Evolutionary conservation across 2,113 vertebrate genomes (phyloP), one percentile per base, ranked within the genome.

Genomic region (Aegithalos caudatus): DNA sequence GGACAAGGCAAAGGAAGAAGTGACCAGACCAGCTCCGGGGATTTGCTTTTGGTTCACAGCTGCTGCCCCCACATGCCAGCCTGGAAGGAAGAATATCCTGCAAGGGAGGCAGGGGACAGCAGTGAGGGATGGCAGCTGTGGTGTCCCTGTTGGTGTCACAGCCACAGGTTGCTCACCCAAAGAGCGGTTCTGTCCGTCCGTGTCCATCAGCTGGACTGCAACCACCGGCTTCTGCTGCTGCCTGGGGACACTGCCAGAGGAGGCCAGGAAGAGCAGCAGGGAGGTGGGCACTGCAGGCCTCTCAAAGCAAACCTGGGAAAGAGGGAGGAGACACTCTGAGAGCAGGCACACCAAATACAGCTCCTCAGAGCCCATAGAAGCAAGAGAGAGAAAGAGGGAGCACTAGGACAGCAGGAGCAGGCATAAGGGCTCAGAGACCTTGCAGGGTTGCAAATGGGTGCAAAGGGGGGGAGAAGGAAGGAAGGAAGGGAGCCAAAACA

Each of bases 221-320:
- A 98, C 98, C 18, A 97, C 98, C 1, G 98, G 95, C 60, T 72
- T 98, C 92, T 61, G 98, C 76, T 97, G 97, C 50, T 98, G 97
- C 28, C 96, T 96, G 38, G 97, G 97, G 87, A 89, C 77, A 2
- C 94, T 93, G 11, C 99, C 99, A 14, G 99, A 98, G 58, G 98
- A 98, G 4, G 98, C 98, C 96, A 99, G 94, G 97, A 99, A 99
- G 86, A 99, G 84, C 74, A 99, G 98, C 70, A 99, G 90, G 37
- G 99, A 98, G 8, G 97, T 97, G 53, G 99, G 98, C 57, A 98
- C 97, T 44, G 98, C 98, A 3, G 99, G 98, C 77, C 97, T 98
- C 80, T 90, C 97, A 94, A 99, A 99, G 89, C 98, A 99, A 54
- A 99, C 98, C 99, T 99, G 92, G 62, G 48, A 14, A 72, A 58